A percentile compares a stretch with the other conserved stretches of the same genome.
These are phyloP conservation scores for Cyprinella venusta DNA, from an alignment of 2,797 vertebrate genomes.

Conservation along the genomic window DNA sequence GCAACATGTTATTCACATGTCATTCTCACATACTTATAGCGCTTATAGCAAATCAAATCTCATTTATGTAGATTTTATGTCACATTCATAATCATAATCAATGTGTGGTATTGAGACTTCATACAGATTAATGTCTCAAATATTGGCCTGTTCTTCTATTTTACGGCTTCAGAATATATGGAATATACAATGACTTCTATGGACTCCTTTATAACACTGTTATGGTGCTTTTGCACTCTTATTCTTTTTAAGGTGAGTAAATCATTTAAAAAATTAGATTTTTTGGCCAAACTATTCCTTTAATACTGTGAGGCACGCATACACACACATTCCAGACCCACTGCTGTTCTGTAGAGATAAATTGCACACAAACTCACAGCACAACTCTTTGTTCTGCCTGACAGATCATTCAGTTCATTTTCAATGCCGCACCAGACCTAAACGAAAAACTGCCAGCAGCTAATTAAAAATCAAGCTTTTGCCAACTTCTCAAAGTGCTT, in stretches of 20 bases:
- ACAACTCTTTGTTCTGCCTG: constrained; percentile 81
- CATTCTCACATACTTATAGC: neutral
- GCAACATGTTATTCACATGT: too few species aligned
- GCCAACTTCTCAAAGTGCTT: constrained; percentile 14
- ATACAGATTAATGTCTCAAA: neutral
- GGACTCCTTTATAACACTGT: neutral
- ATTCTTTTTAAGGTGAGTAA: neutral
- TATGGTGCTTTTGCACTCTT: neutral
- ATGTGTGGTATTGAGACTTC: neutral
- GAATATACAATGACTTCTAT: neutral
- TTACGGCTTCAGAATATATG: neutral
- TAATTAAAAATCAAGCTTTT: constrained; percentile 38
- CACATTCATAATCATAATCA: neutral
- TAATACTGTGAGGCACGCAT: neutral
- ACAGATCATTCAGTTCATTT: constrained; percentile 86
- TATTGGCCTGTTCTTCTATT: neutral
- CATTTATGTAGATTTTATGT: neutral
- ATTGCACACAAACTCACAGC: constrained; percentile 81
- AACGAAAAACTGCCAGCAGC: constrained; percentile 69
- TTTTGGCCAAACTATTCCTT: neutral
- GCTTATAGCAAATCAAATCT: neutral
- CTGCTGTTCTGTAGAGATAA: constrained; percentile 80
- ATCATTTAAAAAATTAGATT: accelerated
- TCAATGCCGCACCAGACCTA: constrained; percentile 68
- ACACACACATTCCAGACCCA: constrained; percentile 73